A percentile compares a stretch with the other conserved stretches of the same genome.
Conservation (phyloP, 2,797 vertebrate species). For the Aselliscus stoliczkanus region DNA sequence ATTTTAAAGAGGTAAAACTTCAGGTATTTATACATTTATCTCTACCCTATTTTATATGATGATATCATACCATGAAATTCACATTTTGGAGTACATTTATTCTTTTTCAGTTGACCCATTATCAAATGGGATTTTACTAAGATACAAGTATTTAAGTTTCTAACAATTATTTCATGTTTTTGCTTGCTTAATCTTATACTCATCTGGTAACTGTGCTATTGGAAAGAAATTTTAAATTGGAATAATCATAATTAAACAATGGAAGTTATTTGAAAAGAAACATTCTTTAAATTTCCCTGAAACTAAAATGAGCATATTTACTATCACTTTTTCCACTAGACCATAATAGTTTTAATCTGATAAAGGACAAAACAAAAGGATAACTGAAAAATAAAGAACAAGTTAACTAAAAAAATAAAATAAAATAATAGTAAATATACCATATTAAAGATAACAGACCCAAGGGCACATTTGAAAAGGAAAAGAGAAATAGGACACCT, state of each 20-base stretch:
- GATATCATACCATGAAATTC: background rate
- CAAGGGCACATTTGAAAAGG: background rate
- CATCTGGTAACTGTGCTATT: background rate
- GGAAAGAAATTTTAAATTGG: background rate
- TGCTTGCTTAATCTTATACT: background rate
- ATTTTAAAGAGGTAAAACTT: background rate
- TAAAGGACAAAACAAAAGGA: background rate
- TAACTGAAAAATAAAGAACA: background rate
- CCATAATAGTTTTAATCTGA: background rate
- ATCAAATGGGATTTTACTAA: constrained; percentile 8
- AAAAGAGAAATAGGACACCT: background rate
- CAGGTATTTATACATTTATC: background rate
- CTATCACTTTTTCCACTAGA: background rate
- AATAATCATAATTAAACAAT: background rate
- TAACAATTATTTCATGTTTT: background rate
- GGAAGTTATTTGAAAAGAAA: constrained; percentile 13
- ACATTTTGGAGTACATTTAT: background rate
- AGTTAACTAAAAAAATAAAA: background rate
- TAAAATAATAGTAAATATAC: background rate
- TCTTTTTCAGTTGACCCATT: background rate
- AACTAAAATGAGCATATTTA: background rate
- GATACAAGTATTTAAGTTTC: constrained; percentile 29
- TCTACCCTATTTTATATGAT: background rate
- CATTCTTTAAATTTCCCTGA: background rate
- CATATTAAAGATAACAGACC: background rate